These are phyloP conservation scores for Zosterops japonicus DNA, from an alignment of 2,113 vertebrate species.

Conservation along the genomic window DNA sequence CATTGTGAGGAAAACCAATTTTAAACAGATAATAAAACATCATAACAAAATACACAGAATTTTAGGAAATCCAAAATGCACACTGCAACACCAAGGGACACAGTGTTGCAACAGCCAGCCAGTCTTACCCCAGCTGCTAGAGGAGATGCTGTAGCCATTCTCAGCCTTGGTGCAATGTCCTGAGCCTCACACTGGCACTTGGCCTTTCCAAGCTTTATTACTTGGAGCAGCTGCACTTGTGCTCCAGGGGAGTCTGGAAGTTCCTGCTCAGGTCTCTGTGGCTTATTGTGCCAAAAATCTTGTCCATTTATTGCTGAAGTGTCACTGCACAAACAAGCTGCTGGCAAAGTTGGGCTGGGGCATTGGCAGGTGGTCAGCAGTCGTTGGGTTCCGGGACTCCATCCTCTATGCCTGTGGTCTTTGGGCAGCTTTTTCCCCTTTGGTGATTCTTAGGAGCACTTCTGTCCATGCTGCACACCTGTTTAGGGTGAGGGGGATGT, in stretches of 20 bases:
- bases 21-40: too few species aligned
- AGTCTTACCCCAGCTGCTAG: rapidly evolving
- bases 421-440: background rate
- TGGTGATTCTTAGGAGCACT: background rate
- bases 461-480: rapidly evolving
- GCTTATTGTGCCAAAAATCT: background rate
- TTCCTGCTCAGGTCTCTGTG: background rate
- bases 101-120: background rate
- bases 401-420: background rate
- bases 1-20: too few species aligned
- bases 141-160: background rate
- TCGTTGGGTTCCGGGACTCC: background rate
- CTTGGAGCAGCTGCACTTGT: background rate
- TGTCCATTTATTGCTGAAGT: background rate
- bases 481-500: rapidly evolving
- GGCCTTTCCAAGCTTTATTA: background rate
- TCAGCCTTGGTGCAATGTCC: background rate
- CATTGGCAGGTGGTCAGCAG: rapidly evolving
- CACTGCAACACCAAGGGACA: background rate
- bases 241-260: background rate
- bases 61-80: too few species aligned
- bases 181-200: background rate
- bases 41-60: too few species aligned
- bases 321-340: background rate
- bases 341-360: background rate